phyloP scores from a whole-genome alignment of 2,888 invertebrate genomes.

The Mesorhabditis sp. region DNA sequence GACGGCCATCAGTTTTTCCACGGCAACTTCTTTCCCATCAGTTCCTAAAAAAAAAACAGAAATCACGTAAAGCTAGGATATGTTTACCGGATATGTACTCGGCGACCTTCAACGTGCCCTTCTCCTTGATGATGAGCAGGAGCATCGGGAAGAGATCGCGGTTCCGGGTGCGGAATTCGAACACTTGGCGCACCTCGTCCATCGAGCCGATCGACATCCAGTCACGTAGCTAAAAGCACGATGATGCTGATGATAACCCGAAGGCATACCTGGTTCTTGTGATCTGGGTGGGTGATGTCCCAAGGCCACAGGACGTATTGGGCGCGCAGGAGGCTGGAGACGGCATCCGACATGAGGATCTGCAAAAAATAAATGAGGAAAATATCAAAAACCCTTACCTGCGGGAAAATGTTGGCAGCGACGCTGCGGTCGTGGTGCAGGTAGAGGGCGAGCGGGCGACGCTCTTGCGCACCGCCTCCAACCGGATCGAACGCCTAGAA shows the following conservation, averaged over 20 bases:
- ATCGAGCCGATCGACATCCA: slow-evolving; percentile 15
- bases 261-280: background rate
- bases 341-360: slow-evolving; percentile 78
- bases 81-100: slow-evolving; percentile 28
- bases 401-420: slow-evolving; percentile 82
- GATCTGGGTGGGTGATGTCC: slow-evolving; percentile 76
- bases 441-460: slow-evolving; percentile 87
- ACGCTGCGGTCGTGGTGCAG: slow-evolving; percentile 93
- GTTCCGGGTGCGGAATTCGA: slow-evolving; percentile 18
- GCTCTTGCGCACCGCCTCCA: slow-evolving; percentile 63
- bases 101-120: slow-evolving; percentile 20
- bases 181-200: slow-evolving; percentile 19
- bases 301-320: slow-evolving; percentile 94
- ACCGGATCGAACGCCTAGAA: slow-evolving; percentile 29
- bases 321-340: slow-evolving; percentile 79
- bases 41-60: slow-evolving; percentile 20
- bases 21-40: slow-evolving; percentile 26
- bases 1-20: slow-evolving; percentile 40
- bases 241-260: no score
- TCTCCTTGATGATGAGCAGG: slow-evolving; percentile 37
- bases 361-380: slow-evolving; percentile 15
- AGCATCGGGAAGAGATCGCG: slow-evolving; percentile 44
- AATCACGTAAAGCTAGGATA: background rate
- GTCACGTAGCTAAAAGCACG: background rate
- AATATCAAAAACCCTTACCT: background rate